Base-by-base conservation (phyloP, 2,113 vertebrate species). In the Hippocampus mohnikei region DNA sequence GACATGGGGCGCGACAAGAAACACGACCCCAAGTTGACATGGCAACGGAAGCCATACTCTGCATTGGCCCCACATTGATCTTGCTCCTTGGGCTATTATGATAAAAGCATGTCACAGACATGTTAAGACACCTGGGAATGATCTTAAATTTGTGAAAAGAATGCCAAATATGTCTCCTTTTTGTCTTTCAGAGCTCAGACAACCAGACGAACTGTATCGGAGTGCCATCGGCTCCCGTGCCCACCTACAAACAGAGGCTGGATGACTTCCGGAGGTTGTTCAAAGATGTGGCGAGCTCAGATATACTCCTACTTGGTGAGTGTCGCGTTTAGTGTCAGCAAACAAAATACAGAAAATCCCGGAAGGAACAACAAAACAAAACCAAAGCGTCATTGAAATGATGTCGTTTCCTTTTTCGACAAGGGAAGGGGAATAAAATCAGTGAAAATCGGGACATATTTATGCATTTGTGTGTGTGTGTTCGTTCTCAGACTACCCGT, bases 201-300 rank as follows among this genome's bases (percentile, higher is more conserved):
- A 10, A 69, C 55, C 81, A 79, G 66, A 73, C 59, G 3, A 87
- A 71, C 68, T 85, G 77, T 82, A 70, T 85, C 0, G 48, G 78
- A 0, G 70, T 68, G 0, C 91, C 93, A 40, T 92, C 95, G 89
- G 74, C 92, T 80, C 91, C 95, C 44, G 89, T 91, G 78, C 90
- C 90, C 3, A 94, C 88, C 71, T 98, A 98, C 87, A 98, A 95
- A 88, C 95, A 95, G 70, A 94, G 90, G 74, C 89, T 88, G 2
- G 96, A 97, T 3, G 95, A 98, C 83, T 96, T 98, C 80, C 95
- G 90, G 82, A 96, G 90, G 85, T 86, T 95, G 53, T 99, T 99
- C 80, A 94, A 91, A 85, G 94, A 96, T 53, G 81, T 96, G 15
- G 93, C 94, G 1, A 94, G 95, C 69, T 90, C 93, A 0, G 96